Evolutionary conservation across 1,140 invertebrate genomes (phyloP).

Genomic region (Plutomurus gul): DNA sequence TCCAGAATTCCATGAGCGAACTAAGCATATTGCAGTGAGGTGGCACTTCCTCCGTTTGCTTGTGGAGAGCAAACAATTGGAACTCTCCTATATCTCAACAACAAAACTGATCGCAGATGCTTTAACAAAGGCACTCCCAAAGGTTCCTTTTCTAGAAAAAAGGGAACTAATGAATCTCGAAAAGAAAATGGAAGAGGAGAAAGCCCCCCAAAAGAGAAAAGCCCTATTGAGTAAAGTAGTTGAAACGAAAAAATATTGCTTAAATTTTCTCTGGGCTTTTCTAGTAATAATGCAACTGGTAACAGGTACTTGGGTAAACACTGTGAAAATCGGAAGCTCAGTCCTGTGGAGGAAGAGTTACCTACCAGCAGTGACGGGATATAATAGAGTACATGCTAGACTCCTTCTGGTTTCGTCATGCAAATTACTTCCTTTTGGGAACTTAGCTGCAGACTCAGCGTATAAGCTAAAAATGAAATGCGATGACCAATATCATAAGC

Average conservation of each 20-base stretch:
- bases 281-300: not conserved
- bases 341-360: not conserved
- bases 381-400: not conserved
- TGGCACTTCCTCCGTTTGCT: conserved; percentile 55
- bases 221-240: not conserved
- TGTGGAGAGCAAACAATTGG: not conserved
- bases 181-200: not conserved
- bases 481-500: not conserved
- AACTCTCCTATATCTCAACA: not conserved
- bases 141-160: not conserved
- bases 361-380: not conserved
- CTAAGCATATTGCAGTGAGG: conserved; percentile 55
- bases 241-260: not conserved
- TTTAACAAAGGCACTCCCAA: not conserved
- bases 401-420: conserved; percentile 39
- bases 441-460: not conserved
- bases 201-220: not conserved
- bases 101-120: not conserved
- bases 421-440: not conserved
- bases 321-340: not conserved
- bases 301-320: not conserved
- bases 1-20: conserved; percentile 45
- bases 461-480: not conserved
- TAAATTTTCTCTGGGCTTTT: not conserved
- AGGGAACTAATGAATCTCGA: not conserved